Percentiles rank a stretch among this genome's conserved stretches.
phyloP scores from a whole-genome alignment of 1,140 invertebrate genomes.

The Drosophila funebris region DNA sequence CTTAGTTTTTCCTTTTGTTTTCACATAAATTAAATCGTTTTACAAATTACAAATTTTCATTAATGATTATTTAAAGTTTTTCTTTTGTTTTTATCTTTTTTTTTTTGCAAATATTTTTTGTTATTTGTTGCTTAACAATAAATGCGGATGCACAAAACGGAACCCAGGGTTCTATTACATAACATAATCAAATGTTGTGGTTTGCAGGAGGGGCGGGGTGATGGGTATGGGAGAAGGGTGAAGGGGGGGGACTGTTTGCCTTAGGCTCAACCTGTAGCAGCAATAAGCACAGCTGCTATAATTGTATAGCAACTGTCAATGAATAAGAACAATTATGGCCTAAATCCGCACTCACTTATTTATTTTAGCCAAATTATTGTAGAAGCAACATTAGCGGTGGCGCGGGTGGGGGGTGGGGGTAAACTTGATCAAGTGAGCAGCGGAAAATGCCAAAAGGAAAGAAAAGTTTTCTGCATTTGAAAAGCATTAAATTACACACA shows the following conservation, averaged over 20 bases:
- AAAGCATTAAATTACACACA: conserved; percentile 14
- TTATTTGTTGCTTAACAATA: conserved; percentile 44
- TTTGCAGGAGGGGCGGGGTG: too few species aligned
- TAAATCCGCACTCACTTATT: conserved; percentile 15
- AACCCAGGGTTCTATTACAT: conserved; percentile 41
- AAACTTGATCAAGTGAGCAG: not conserved
- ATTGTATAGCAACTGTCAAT: not conserved
- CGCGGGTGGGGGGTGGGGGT: too few species aligned
- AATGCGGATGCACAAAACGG: conserved; percentile 57
- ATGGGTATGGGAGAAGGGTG: not conserved
- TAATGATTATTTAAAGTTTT: conserved; percentile 20
- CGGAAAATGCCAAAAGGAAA: not conserved
- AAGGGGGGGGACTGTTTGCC: conserved; percentile 20
- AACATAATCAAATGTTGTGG: conserved; percentile 40
- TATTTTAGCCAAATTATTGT: too few species aligned
- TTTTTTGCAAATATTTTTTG: conserved; percentile 11
- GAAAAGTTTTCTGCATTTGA: not conserved
- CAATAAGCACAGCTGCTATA: conserved; percentile 11
- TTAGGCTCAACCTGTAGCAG: conserved; percentile 58
- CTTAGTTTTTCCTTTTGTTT: conserved; percentile 11
- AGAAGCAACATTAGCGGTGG: too few species aligned
- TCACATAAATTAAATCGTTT: conserved; percentile 47
- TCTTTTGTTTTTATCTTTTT: conserved; percentile 21
- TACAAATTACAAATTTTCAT: conserved; percentile 13
- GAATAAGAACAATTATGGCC: not conserved